Evolutionary conservation across 2,113 vertebrate species (phyloP).

Genomic region (Boulengeromyrus knoepffleri): DNA sequence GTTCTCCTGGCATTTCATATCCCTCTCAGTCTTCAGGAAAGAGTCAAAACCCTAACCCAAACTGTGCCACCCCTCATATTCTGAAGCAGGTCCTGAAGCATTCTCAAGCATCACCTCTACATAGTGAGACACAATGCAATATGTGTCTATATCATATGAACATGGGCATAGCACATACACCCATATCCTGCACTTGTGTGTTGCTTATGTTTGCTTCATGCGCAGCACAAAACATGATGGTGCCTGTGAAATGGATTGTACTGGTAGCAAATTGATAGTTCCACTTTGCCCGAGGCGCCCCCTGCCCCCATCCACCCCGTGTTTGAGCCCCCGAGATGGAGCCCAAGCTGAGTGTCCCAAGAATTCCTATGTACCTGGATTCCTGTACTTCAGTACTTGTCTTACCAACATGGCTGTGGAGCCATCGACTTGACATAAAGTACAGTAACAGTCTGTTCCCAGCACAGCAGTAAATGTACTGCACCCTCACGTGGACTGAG

Average conservation of each 20-base stretch:
- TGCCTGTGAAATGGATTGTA: background rate
- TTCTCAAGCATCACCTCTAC: background rate
- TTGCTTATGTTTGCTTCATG: background rate
- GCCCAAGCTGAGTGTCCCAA: background rate
- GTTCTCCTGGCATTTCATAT: background rate
- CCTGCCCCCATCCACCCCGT: background rate
- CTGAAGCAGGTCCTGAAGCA: background rate
- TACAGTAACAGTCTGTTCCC: background rate
- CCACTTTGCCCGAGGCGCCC: background rate
- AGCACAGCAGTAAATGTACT: background rate
- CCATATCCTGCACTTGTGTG: background rate
- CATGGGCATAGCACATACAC: background rate
- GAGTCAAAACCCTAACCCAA: background rate
- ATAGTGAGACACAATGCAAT: background rate
- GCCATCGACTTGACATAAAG: background rate
- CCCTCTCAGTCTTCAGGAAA: background rate
- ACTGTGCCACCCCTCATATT: background rate
- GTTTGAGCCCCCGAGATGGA: background rate
- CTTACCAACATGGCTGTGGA: background rate
- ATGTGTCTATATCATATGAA: background rate
- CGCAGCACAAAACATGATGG: background rate
- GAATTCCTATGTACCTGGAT: background rate
- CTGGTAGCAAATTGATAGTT: background rate
- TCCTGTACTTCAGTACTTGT: background rate
- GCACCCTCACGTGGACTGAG: background rate